Percentiles rank a stretch among this genome's conserved stretches.
These are phyloP conservation scores for Pocillopora verrucosa DNA, from an alignment of 64 coral and sea anemone species.

Conservation along the genomic window DNA sequence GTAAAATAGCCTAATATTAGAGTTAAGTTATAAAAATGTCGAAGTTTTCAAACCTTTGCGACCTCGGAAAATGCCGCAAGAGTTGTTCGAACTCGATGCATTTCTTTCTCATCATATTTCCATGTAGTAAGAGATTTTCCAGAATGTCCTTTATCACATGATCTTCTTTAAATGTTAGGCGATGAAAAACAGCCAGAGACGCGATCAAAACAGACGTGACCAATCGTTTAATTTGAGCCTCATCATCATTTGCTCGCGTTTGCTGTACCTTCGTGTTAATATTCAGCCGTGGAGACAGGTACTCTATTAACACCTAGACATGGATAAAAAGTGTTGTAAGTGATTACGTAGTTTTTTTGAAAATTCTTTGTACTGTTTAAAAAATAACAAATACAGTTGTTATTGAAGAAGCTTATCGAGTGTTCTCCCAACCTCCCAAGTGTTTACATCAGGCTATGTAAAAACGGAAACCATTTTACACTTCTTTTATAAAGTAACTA, in stretches of 20 bases:
- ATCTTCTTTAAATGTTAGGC: not conserved
- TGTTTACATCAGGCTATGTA: no score
- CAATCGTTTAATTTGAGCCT: slow-evolving; percentile 10
- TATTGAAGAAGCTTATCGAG: no score
- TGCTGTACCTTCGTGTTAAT: not conserved
- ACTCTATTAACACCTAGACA: not conserved
- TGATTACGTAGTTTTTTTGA: no score
- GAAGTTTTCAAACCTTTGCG: not conserved
- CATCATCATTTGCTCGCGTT: not conserved
- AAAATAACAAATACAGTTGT: no score
- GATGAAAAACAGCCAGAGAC: not conserved
- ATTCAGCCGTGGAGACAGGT: slow-evolving; percentile 15
- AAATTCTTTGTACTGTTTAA: no score
- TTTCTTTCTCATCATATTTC: not conserved
- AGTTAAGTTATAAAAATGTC: no score
- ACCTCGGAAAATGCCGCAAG: not conserved
- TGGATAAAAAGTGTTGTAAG: not conserved
- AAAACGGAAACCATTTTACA: no score
- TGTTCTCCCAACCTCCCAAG: no score
- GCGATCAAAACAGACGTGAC: slow-evolving; percentile 19
- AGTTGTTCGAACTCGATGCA: not conserved
- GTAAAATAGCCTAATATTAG: no score
- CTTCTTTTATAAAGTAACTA: no score
- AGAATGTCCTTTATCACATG: not conserved
- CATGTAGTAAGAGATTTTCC: not conserved